Evolutionary conservation across 2,797 vertebrate species (phyloP).

Genomic region (Luscinia luscinia): DNA sequence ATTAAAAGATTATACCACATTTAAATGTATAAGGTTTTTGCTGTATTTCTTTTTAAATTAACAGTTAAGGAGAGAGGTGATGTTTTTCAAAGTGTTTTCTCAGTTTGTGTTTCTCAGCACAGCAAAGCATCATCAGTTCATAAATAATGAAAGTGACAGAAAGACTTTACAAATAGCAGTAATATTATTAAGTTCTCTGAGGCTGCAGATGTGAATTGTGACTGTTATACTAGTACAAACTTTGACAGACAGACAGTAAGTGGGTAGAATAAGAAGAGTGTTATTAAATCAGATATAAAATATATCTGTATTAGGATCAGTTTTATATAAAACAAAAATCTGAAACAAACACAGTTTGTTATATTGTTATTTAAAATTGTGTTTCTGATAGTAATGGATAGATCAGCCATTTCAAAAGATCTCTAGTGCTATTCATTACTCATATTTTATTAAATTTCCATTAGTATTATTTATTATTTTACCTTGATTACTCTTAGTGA

Average conservation of each 20-base stretch:
- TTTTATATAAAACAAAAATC: not conserved
- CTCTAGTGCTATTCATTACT: not conserved
- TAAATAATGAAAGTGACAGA: not conserved
- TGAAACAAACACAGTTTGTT: not conserved
- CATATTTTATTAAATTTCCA: not conserved
- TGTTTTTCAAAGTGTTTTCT: not conserved
- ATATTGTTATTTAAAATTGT: not conserved
- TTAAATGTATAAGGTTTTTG: not conserved
- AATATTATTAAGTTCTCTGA: not conserved
- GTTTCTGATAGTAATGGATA: not conserved
- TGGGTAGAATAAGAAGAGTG: not conserved
- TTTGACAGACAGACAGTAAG: not conserved
- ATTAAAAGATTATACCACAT: not conserved
- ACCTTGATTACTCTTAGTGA: not conserved
- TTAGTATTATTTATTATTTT: not conserved
- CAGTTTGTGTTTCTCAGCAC: not conserved
- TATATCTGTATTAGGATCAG: not conserved
- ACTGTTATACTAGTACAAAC: not conserved
- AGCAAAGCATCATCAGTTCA: not conserved
- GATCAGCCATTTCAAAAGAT: not conserved
- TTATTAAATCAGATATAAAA: slow-evolving; percentile 34
- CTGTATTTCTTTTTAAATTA: not conserved
- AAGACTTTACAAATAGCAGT: not conserved
- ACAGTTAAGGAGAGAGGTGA: not conserved
- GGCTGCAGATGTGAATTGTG: not conserved